Base-by-base conservation (phyloP, 2,113 vertebrate species). In the Lepidothrix coronata region DNA sequence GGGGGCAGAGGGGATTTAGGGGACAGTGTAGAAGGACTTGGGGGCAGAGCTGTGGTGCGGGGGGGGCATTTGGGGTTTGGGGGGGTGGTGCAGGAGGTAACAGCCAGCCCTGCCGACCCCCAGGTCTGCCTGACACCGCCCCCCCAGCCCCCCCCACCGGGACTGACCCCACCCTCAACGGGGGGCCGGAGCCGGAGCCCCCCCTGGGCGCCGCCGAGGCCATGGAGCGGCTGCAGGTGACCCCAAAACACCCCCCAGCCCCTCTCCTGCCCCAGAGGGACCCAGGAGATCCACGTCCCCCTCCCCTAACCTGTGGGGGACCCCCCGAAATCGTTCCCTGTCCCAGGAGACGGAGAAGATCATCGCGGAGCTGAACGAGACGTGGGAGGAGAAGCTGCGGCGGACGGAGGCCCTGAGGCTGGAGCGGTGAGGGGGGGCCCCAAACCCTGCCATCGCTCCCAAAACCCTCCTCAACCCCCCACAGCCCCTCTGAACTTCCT, bases 131-230 rank as follows among this genome's bases (percentile, higher is more conserved):
- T 0, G n/a, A 39, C 39, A 14, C 44, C 33, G 4, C 44, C 12
- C 8, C 8, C 15, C 19, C 44, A 6, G 21, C 27, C 16, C 21
- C 57, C 12, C 5, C 16, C 2, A 22, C 74, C 3, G 1, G 5
- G 2, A 33, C 21, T 1, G 8, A 57, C 44, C 16, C 58, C 28
- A 39, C 74, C 46, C 46, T 78, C 59, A 63, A 63, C 2, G 75
- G 75, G 37, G 28, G 6, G 22, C 41, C 22, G 3, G 63, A 31
- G 63, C 63, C 33, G 41, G 48, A 65, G 24, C 39, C 49, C 25
- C 25, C 76, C 14, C 49, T 79, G 31, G 62, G 76, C 6, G 49
- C 76, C 4, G 65, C 49, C 3, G 76, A 79, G 25, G 76, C 76
- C 39, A 66, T 79, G 76, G 76, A 79, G 62, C 31, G 76, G 11